phyloP scores from a whole-genome alignment of 2,113 vertebrate species.

The Semnopithecus entellus region DNA sequence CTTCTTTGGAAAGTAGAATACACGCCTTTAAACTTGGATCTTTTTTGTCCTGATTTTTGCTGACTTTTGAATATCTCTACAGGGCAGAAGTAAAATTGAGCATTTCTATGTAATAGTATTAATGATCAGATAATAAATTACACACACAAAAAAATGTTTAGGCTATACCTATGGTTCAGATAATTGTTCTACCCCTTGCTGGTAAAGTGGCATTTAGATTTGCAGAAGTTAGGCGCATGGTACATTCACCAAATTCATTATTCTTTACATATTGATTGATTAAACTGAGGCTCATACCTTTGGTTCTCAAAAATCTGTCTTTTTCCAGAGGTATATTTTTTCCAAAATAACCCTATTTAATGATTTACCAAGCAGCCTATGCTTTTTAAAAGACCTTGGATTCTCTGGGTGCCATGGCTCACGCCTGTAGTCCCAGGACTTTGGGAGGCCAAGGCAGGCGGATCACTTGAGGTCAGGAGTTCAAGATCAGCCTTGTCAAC shows the following conservation, averaged over 20 bases:
- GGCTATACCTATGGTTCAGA: background rate
- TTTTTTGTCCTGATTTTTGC: background rate
- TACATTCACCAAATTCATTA: background rate
- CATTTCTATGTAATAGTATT: background rate
- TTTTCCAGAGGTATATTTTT: background rate
- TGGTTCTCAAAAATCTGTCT: background rate
- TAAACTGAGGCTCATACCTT: background rate
- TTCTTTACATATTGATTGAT: background rate
- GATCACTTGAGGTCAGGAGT: too few relatives aligned
- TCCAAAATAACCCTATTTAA: background rate
- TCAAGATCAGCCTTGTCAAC: too few relatives aligned
- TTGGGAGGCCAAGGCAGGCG: too few relatives aligned
- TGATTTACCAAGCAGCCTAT: background rate
- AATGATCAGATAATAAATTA: background rate
- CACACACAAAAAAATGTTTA: background rate
- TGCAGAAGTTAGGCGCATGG: background rate
- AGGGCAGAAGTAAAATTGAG: background rate
- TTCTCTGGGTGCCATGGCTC: too few relatives aligned
- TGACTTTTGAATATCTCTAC: background rate
- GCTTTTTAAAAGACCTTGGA: background rate
- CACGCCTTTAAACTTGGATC: background rate
- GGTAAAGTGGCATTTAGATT: background rate
- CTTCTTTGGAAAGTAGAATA: background rate
- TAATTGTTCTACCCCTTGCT: background rate
- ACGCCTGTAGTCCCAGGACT: too few relatives aligned